A percentile compares a stretch with the other conserved stretches of the same genome.
These are phyloP conservation scores for Oryctes rhinoceros DNA, from an alignment of 1,140 invertebrate genomes.

Conservation along the genomic window DNA sequence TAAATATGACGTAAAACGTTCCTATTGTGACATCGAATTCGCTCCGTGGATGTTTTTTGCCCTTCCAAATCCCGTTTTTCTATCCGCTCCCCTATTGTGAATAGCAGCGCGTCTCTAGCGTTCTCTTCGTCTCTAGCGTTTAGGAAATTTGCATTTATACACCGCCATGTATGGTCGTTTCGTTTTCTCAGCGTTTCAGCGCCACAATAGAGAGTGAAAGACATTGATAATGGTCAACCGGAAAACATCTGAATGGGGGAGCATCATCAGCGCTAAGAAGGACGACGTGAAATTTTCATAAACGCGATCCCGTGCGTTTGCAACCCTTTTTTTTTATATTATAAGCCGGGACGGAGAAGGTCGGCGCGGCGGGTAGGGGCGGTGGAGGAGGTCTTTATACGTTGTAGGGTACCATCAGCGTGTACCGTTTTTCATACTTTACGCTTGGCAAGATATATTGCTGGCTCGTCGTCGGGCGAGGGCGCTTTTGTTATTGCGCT, in stretches of 20 bases:
- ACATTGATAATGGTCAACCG: conserved; percentile 21
- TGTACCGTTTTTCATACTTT: conserved; percentile 10
- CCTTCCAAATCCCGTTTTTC: no score
- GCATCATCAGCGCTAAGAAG: conserved; percentile 11
- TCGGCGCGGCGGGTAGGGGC: not conserved
- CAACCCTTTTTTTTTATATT: conserved; percentile 17
- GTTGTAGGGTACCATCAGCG: conserved; percentile 1
- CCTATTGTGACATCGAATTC: no score
- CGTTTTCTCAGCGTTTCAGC: not conserved
- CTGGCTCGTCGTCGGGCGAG: not conserved
- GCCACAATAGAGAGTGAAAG: not conserved
- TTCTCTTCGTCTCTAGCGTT: not conserved
- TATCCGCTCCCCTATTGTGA: no score
- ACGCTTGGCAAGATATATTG: not conserved
- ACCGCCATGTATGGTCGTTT: not conserved
- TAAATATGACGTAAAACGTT: no score
- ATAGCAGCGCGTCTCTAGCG: not conserved
- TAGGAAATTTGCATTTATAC: not conserved
- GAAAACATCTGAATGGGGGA: conserved; percentile 5
- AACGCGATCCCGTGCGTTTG: not conserved
- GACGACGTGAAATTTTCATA: conserved; percentile 6
- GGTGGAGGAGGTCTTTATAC: not conserved
- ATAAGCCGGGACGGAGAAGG: not conserved
- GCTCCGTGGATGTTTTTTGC: no score
- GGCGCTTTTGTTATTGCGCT: not conserved